Percentiles rank a stretch among this genome's conserved stretches.
Conservation (phyloP, 2,113 vertebrate genomes). For the Setophaga coronata region DNA sequence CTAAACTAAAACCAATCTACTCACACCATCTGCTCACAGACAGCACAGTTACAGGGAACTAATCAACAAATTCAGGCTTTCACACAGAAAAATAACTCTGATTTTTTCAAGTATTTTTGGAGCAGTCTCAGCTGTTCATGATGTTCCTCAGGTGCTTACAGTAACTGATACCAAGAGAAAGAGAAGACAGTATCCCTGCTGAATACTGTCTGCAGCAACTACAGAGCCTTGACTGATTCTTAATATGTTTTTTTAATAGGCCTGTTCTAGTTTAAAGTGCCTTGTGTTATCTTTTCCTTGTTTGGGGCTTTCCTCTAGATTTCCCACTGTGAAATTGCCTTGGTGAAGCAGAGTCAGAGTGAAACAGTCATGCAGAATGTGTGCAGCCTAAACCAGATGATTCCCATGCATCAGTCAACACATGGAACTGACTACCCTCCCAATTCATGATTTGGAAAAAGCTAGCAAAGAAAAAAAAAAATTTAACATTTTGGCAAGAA, state of each 20-base stretch:
- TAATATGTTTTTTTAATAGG: conserved; percentile 65
- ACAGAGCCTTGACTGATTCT: conserved; percentile 35
- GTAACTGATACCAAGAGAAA: conserved; percentile 1
- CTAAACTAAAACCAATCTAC: background rate
- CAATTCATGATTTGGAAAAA: background rate
- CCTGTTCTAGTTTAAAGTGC: conserved; percentile 38
- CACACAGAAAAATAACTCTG: background rate
- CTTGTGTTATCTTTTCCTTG: conserved; percentile 42
- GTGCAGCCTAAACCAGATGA: background rate
- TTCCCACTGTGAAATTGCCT: conserved; percentile 37
- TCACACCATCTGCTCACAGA: background rate
- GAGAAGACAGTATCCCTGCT: background rate
- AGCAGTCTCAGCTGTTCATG: background rate
- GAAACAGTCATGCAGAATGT: background rate
- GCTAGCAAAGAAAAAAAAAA: background rate
- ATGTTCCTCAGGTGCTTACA: background rate
- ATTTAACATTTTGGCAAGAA: background rate
- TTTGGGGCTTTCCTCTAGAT: background rate
- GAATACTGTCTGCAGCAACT: background rate
- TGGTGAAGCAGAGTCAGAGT: conserved; percentile 31
- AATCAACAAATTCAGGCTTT: background rate
- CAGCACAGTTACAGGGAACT: background rate
- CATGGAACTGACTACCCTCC: background rate
- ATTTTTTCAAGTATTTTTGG: conserved; percentile 16
- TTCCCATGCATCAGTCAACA: background rate